Evolutionary conservation across 2,113 vertebrate genomes (phyloP), one percentile per base, ranked within the genome.

Genomic region (Arvicanthis niloticus): DNA sequence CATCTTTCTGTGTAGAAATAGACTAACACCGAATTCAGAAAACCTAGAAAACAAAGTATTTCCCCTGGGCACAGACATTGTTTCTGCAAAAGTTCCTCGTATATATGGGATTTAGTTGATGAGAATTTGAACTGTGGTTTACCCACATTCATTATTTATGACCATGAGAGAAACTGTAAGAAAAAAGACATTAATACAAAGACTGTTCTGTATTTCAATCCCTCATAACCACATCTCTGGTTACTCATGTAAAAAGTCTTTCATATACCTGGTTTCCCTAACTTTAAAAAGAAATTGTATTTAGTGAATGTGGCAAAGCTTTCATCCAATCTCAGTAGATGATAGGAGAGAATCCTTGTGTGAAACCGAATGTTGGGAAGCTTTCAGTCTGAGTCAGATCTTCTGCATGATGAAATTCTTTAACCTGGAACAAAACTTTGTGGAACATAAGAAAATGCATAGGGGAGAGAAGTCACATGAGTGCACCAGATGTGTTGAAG

Each of bases 401-500:
- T 91, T 95, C 95, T 91, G 21, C 77, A 53, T 86, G 60, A 95
- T 92, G 81, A 96, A 96, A 96, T 82, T 67, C 72, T 97, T 96
- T 70, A 95, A 42, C 62, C 88, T 96, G 34, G 96, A 97, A 62
- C 53, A 95, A 48, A 95, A 80, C 86, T 68, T 97, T 22, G 72
- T 29, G 87, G 94, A 92, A 17, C 91, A 37, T 22, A 70, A 95
- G 89, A 97, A 96, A 40, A 91, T 0, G 0, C 89, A 15, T 31
- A 10, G 48, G 7, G 93, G 58, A 58, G 96, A 98, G 84, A 98
- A 98, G 37, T 76, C 96, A 17, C 97, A 93, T 77, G 77, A 90
- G 80, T 98, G 98, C 90, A 65, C 89, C 31, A 94, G 98, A 48
- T 98, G 98, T 0, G 96, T 96, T 42, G 97, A 98, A 87, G 29